These are phyloP conservation scores for Morone chrysops DNA, from an alignment of 2,113 vertebrate genomes.

Conservation along the genomic window DNA sequence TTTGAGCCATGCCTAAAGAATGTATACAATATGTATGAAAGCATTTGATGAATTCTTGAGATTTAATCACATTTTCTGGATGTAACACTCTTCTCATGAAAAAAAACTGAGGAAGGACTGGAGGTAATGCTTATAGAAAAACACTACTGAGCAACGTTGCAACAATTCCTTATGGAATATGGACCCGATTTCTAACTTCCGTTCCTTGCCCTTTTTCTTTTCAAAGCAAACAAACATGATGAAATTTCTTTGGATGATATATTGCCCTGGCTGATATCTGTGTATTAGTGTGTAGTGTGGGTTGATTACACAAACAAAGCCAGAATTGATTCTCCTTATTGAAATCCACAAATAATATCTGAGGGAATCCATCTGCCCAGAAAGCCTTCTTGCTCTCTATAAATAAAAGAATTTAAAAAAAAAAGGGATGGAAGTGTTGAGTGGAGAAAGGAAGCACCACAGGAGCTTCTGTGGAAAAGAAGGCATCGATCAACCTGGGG, in stretches of 20 bases:
- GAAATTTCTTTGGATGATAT: conserved; percentile 68
- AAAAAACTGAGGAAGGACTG: background rate
- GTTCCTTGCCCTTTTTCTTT: conserved; percentile 39
- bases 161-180: conserved; percentile 34
- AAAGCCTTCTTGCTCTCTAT: conserved; percentile 40
- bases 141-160: background rate
- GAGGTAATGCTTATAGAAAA: conserved; percentile 43
- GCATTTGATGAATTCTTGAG: conserved; percentile 43
- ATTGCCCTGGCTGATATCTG: conserved; percentile 50
- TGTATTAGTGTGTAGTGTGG: conserved; percentile 43
- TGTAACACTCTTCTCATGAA: conserved; percentile 39
- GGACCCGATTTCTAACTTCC: conserved; percentile 36
- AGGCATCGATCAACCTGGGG: conserved; percentile 9
- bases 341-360: conserved; percentile 68
- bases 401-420: conserved; percentile 42
- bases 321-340: conserved; percentile 70
- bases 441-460: background rate
- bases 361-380: conserved; percentile 49
- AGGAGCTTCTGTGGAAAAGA: conserved; percentile 20
- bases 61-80: conserved; percentile 50
- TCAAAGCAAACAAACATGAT: conserved; percentile 69
- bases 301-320: conserved; percentile 63
- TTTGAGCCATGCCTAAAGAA: conserved; percentile 25
- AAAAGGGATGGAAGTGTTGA: background rate
- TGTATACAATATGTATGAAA: conserved; percentile 42